Evolutionary conservation across 2,888 invertebrate genomes (phyloP), one percentile per base, ranked within the genome.

Genomic region (Andrena flavipes): DNA sequence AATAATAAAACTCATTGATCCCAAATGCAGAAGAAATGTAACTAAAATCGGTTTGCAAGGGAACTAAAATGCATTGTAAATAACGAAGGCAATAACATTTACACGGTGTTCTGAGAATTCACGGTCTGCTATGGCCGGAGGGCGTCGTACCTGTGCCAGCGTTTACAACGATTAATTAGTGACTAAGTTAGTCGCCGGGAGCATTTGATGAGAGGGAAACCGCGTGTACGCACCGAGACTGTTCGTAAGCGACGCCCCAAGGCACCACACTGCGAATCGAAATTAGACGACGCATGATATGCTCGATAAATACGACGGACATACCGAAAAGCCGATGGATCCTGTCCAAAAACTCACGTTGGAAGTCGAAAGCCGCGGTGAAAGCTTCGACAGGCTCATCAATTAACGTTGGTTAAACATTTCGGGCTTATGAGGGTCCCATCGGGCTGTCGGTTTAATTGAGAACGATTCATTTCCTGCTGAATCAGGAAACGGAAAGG

Each of bases 401-500:
- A 68, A 75, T 79, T 64, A 76, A 79, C 76, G 59, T 70, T 65
- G 23, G 69, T 76, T 76, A 76, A 79, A 70, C 51, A 76, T 79
- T 76, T 69, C 26, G 64, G 29, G 67, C 49, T 79, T 76, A 70
- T 79, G 79, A 79, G 48, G 64, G 67, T 30, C 1, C 69, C 56
- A 54, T 63, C 69, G 48, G 76, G 56, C 33, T 76, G 69, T 48
- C 42, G 51, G 76, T 69, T 76, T 76, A 79, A 79, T 79, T 20
- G 75, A 70, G 76, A 63, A 69, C 76, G 69, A 79, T 79, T 79
- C 69, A 79, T 76, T 79, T 79, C 64, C 76, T 79, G 76, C 13
- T 56, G 76, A 72, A 69, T 69, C 76, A 68, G 64, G 79, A 64
- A 76, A 76, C 79, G 64, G 76, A 69, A 79, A 64, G 75, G 79